Base-by-base conservation (phyloP, 2,888 invertebrate species). In the Microplitis manilae region DNA sequence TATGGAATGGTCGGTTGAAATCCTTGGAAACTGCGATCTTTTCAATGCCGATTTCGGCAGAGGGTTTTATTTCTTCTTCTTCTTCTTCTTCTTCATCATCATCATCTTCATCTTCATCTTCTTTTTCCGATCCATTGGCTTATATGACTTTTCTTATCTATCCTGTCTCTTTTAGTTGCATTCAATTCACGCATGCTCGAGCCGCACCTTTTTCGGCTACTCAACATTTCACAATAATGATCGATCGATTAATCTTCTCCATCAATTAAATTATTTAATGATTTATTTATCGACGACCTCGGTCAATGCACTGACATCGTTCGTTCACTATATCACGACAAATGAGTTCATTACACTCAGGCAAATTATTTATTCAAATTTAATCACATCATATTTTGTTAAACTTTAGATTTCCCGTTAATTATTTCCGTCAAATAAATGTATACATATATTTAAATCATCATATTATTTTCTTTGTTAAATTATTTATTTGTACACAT, bases 21-120 rank as follows among this genome's bases (percentile, higher is more conserved):
- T 75, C 70, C 75, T 75, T 69, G 70, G 39, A 75, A 69, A 75
- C 50, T 41, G 20, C 20, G 30, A 38, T 65, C 65, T 65, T 65
- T 20, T 65, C 65, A 65, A 65, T 65, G 65, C 65, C 65, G 65
- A 65, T 65, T 65, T 65, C 30, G 65, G 20, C 65, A 8, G 20
- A 65, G 65, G 65, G 65, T 65, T 65, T 50, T 8, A 13, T 50
- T 50, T 50, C 8, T 50, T 50, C 30, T 30, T 50, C 8, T 50
- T 50, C 30, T 30, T 13, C 50, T 50, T 50, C 50, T 2, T 50
- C 9, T 13, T 50, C 41, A 2, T 41, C 9, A 41, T 41, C 50
- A 6, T 50, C 50, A 50, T 50, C 30, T 30, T 30, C 50, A 13
- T 50, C 13, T 50, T 8, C 13, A 50, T 50, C 2, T 50, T 50